These are phyloP conservation scores for Mesorhabditis belari DNA, from an alignment of 2,888 invertebrate genomes.

Conservation along the genomic window DNA sequence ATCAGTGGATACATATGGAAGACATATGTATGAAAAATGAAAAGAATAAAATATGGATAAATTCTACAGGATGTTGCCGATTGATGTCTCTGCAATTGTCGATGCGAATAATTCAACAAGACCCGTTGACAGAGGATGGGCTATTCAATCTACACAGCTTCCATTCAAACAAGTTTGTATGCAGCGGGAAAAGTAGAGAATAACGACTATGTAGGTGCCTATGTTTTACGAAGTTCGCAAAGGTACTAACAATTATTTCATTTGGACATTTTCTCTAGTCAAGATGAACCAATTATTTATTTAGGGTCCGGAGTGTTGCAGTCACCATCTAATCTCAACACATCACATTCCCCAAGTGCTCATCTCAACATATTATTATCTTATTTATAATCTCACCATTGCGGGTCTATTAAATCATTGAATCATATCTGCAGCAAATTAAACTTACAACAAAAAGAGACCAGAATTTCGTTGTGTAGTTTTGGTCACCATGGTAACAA, in stretches of 20 bases:
- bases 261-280: no score
- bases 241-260: no score
- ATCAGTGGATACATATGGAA: neutral
- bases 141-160: no score
- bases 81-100: neutral
- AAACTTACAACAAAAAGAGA: no score
- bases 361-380: neutral
- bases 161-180: no score
- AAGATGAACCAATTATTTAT: neutral
- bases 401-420: no score
- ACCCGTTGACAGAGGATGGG: neutral
- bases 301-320: neutral
- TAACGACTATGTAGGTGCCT: no score
- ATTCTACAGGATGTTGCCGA: neutral
- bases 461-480: no score
- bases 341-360: neutral
- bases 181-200: no score
- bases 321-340: neutral
- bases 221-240: no score
- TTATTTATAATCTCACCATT: neutral
- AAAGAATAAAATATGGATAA: neutral
- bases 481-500: neutral
- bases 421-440: no score
- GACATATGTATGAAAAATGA: neutral
- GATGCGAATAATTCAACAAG: neutral